Base-by-base conservation (phyloP, 2,113 vertebrate species). In the Pongo abelii region DNA sequence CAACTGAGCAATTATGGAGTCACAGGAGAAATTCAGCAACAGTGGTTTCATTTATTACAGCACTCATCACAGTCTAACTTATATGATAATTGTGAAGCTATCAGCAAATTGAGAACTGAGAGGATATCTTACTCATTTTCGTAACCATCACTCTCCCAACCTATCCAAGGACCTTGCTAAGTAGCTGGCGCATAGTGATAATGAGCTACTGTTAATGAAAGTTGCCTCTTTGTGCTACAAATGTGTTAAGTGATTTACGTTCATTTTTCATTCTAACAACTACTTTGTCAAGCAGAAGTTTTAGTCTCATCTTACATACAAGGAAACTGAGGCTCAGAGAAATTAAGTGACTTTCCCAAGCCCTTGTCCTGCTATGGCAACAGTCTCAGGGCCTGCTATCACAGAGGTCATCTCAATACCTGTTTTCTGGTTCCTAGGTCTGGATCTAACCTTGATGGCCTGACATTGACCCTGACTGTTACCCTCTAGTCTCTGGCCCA, bases 1-100 rank as follows among this genome's bases (percentile, higher is more conserved):
- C 97, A 97, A 98, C 94, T 96, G 95, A 98, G 94, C 95, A 98
- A 97, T 97, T 98, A 96, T 20, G 52, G 50, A 81, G 96, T 97
- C 97, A 96, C 90, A 55, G 46, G 59, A 97, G 91, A 96, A 96
- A 96, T 84, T 88, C 81, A 74, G 88, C 77, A 84, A 92, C 50
- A 92, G 93, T 85, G 67, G 61, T 79, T 94, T 67, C 94, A 88
- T 96, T 97, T 97, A 96, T 96, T 91, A 94, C 5, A 93, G 77
- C 78, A 91, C 95, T 98, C 95, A 91, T 96, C 97, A 93, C 64
- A 69, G 80, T 89, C 95, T 89, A 74, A 79, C 95, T 96, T 95
- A 25, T 20, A 61, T 43, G 89, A 80, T 96, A 97, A 96, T 91
- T 92, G 75, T 81, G 90, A 96, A 72, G 16, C 90, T 81, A 77